Base-by-base conservation (phyloP, 2,113 vertebrate species). In the Mormyrus iriodes region DNA sequence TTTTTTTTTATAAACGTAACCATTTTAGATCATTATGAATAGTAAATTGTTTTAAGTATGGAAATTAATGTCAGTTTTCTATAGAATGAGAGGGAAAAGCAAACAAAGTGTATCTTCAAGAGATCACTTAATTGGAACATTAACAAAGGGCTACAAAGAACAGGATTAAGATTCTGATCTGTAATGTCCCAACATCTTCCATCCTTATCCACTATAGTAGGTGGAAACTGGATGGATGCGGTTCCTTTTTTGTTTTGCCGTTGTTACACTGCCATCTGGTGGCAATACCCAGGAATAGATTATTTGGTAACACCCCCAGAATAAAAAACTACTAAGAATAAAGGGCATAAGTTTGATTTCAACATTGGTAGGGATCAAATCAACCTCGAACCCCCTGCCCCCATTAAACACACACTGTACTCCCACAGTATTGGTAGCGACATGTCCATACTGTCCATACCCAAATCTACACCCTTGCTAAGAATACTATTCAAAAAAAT, bases 251-350 rank as follows among this genome's bases (percentile, higher is more conserved):
- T 46, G 49, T 42, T 44, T 48, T 85, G 46, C 73, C 48, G 51
- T 85, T 51, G 83, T 12, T 84, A 55, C 48, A 85, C 65, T 48
- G 48, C 87, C 85, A 76, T 65, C 58, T 5, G 73, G 89, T 89
- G 87, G 76, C 58, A 35, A 44, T 48, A 17, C 8, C 69, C 53
- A 58, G 49, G 8, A 89, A 89, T 48, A 53, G 65, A 79, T 27
- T 24, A 24, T 35, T 31, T 2, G 4, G 4, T 35, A 24, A 3
- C 27, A 15, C 17, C 21, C 88, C 15, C 2, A 35, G 83, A 88
- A 53, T 46, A 46, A 24, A 46, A 39, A 49, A 49, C 3, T n/a
- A 13, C 15, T 76, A 76, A 73, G 13, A 39, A 76, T 65, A 8
- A 65, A 65, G 61, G 24, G 58, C 8, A 10, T 65, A 65, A 8